Percentiles rank a stretch among this genome's conserved stretches.
Conservation (phyloP, 2,888 invertebrate genomes). For the Microlaimidae sp. region DNA sequence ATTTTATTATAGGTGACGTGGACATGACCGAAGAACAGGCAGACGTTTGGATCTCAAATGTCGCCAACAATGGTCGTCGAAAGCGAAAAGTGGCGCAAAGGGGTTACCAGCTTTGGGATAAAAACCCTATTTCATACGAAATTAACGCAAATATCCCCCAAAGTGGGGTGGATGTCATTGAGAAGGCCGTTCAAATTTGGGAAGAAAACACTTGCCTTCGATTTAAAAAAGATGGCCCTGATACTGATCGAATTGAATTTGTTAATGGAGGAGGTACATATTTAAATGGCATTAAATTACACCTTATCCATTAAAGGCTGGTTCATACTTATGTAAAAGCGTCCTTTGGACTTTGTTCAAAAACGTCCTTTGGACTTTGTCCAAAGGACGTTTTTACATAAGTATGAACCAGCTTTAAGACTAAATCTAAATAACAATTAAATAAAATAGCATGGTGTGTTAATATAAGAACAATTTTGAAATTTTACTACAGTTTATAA, state of each 20-base stretch:
- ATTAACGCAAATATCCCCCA: not conserved
- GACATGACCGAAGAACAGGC: constrained; percentile 9
- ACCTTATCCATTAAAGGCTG: no score
- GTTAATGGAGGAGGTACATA: constrained; percentile 33
- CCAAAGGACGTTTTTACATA: no score
- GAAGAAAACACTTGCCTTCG: constrained; percentile 24
- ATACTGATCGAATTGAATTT: constrained; percentile 29
- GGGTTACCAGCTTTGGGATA: not conserved
- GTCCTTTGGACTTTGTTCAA: no score
- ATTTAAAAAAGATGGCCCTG: constrained; percentile 22
- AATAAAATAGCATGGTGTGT: no score
- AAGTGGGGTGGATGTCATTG: not conserved
- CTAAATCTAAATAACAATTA: no score
- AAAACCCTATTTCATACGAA: constrained; percentile 7
- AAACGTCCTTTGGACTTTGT: no score
- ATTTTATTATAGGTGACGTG: constrained; percentile 3
- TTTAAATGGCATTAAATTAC: no score
- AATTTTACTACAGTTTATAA: no score
- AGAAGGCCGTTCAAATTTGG: constrained; percentile 23
- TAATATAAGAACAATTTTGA: no score
- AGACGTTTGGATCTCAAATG: not conserved
- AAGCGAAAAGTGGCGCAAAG: constrained; percentile 8
- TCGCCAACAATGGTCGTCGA: not conserved
- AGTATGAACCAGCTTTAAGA: no score
- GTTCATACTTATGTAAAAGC: no score